These are phyloP conservation scores for Pogonocherus hispidulus DNA, from an alignment of 2,888 invertebrate species.

Conservation along the genomic window DNA sequence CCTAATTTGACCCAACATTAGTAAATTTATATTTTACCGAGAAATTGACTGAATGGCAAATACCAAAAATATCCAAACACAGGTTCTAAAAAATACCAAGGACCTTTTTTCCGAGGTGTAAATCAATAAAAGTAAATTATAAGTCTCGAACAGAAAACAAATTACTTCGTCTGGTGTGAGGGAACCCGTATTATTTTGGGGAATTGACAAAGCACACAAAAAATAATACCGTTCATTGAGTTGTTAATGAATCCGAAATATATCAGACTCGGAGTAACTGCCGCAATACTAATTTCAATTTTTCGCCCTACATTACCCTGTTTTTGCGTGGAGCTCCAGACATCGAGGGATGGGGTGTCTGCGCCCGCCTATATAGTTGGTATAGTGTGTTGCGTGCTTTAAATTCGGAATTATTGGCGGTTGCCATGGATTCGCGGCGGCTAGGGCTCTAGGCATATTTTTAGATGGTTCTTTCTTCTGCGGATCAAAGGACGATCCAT, in stretches of 20 bases:
- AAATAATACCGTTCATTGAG: neutral
- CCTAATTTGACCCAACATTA: too few relatives aligned
- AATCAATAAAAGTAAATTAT: too few relatives aligned
- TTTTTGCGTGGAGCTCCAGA: conserved; percentile 2
- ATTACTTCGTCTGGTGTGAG: neutral
- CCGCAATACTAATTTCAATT: neutral
- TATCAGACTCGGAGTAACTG: neutral
- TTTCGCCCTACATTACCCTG: neutral
- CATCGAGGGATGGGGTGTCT: neutral
- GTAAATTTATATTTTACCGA: too few relatives aligned
- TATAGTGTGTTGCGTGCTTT: neutral
- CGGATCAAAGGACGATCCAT: too few relatives aligned
- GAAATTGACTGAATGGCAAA: too few relatives aligned
- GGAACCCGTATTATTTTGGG: neutral
- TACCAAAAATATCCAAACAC: too few relatives aligned
- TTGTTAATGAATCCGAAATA: neutral
- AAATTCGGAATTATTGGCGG: conserved; percentile 14
- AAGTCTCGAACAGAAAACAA: neutral
- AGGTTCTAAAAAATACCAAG: too few relatives aligned
- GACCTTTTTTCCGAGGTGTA: too few relatives aligned
- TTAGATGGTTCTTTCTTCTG: neutral
- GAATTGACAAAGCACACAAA: neutral
- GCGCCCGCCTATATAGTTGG: neutral
- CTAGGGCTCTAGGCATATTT: neutral
- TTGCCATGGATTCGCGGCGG: conserved; percentile 1